A percentile compares a stretch with the other conserved stretches of the same genome.
phyloP scores from a whole-genome alignment of 2,113 vertebrate species.

The Taurulus bubalis region DNA sequence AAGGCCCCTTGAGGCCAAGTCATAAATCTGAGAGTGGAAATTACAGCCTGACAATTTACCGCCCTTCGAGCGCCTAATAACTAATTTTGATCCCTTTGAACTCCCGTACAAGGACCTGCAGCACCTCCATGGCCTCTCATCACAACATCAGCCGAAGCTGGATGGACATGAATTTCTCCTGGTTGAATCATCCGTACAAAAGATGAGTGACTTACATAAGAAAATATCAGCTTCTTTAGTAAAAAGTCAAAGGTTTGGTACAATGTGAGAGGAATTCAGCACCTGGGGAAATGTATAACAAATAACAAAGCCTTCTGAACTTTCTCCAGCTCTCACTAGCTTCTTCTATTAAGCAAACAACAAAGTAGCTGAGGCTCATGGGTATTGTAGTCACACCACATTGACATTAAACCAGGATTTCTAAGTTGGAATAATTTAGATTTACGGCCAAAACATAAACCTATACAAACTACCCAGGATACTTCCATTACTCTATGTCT shows the following conservation, averaged over 20 bases:
- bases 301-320: neutral
- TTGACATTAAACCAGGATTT: neutral
- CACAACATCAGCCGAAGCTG: neutral
- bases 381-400: neutral
- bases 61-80: conserved; percentile 64
- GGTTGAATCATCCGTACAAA: neutral
- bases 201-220: neutral
- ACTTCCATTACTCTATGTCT: too few species aligned
- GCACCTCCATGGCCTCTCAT: neutral
- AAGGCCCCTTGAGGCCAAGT: conserved; percentile 62
- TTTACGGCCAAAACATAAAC: neutral
- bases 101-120: neutral
- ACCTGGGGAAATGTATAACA: neutral
- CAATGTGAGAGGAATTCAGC: neutral
- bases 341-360: neutral
- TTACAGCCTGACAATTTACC: conserved; percentile 69
- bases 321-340: neutral
- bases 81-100: conserved; percentile 68
- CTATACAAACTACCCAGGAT: neutral
- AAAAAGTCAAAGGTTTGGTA: neutral
- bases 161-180: neutral
- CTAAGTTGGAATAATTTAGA: neutral
- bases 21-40: conserved; percentile 67
- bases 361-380: neutral
- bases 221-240: neutral